These are phyloP conservation scores for Acyrthosiphon pisum DNA, from an alignment of 1,140 invertebrate species.

Conservation along the genomic window DNA sequence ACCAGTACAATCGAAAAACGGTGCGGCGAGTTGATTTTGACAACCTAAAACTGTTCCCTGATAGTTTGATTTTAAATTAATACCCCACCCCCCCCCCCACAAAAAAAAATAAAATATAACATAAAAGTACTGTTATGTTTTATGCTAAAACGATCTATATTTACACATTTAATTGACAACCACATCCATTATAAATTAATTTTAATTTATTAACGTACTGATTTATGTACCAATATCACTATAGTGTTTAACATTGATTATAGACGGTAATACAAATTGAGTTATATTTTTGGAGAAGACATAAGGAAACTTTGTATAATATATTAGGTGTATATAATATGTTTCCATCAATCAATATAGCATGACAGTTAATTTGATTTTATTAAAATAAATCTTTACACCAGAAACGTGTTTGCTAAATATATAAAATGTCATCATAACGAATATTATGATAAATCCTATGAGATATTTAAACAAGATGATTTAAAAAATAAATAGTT, in stretches of 20 bases:
- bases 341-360: background rate
- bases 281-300: background rate
- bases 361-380: background rate
- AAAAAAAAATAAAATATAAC: too few species aligned
- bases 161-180: background rate
- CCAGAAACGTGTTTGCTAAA: background rate
- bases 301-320: background rate
- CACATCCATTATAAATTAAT: background rate
- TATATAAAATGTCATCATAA: background rate
- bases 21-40: background rate
- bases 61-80: background rate
- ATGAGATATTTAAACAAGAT: background rate
- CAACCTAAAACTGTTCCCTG: background rate
- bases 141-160: background rate
- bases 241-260: background rate
- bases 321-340: background rate
- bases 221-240: too few species aligned
- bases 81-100: too few species aligned
- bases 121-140: too few species aligned
- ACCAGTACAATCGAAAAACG: too few species aligned
- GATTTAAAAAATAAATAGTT: background rate
- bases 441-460: background rate
- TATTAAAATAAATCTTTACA: background rate
- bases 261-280: background rate
- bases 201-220: background rate